Base-by-base conservation (phyloP, 2,113 vertebrate genomes). In the Terrapene triunguis region DNA sequence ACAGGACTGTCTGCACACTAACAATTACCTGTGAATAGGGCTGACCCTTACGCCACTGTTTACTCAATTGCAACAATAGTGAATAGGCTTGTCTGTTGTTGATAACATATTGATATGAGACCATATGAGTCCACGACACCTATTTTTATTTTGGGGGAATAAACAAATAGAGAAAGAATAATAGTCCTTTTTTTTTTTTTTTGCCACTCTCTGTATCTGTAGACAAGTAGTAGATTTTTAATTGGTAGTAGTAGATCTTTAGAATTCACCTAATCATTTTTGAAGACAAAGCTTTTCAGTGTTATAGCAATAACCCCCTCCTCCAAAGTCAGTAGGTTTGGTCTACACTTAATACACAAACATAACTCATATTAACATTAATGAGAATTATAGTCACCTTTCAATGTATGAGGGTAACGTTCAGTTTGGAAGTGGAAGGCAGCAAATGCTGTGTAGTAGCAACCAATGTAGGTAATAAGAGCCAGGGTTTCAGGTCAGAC, bases 1-100 rank as follows among this genome's bases (percentile, higher is more conserved):
- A 99, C 98, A 98, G 98, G 96, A 97, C 97, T 94, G 98, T 98
- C 98, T 98, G 95, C 96, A 82, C 98, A 97, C 98, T 97, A 98
- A 99, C 99, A 99, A 99, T 99, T 99, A 99, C 99, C 99, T 98
- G 98, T 88, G 98, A 98, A 98, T 97, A 97, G 51, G 90, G 98
- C 98, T 98, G 99, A 99, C 99, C 99, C 98, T 97, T 87, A 80
- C 98, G 96, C 98, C 97, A 94, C 98, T 98, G 98, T 99, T 99
- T 99, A 98, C 98, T 98, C 98, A 97, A 89, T 98, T 96, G 98
- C 98, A 98, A 99, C 99, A 98, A 98, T 89, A 97, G 97, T 93
- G 98, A 98, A 98, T 97, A 98, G 98, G 98, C 96, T 92, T 95
- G 94, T 98, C 98, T 98, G 98, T 97, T 98, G 98, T 98, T 97